A percentile compares a stretch with the other conserved stretches of the same genome.
Evolutionary conservation across 2,797 vertebrate species (phyloP).

Genomic region (Typhlichthys eigenmanni): DNA sequence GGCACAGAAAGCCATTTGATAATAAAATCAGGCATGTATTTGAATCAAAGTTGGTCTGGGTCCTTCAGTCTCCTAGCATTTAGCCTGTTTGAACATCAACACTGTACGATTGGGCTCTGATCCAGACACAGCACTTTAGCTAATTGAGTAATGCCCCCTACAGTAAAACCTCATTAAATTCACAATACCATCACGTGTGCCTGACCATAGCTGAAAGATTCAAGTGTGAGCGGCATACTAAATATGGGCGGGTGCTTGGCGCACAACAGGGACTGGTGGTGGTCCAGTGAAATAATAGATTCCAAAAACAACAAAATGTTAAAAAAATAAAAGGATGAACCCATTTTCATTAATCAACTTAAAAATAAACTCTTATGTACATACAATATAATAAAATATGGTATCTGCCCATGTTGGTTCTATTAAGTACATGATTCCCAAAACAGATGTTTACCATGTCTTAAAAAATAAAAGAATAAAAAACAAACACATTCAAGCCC

Average conservation of each 20-base stretch:
- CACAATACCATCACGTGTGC: slow-evolving; percentile 58
- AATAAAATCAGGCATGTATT: slow-evolving; percentile 35
- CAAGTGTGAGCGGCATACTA: slow-evolving; percentile 52
- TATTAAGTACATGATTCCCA: slow-evolving; percentile 14
- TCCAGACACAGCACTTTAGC: slow-evolving; percentile 66
- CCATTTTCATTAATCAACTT: not conserved
- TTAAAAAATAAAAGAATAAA: slow-evolving; percentile 3
- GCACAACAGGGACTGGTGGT: not conserved
- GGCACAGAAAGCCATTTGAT: slow-evolving; percentile 33
- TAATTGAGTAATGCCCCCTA: slow-evolving; percentile 67
- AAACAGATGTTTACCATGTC: slow-evolving; percentile 36
- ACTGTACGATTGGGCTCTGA: slow-evolving; percentile 33
- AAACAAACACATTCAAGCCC: slow-evolving; percentile 4
- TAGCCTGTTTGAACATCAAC: slow-evolving; percentile 38
- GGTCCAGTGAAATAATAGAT: slow-evolving; percentile 19
- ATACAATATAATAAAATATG: too few relatives aligned
- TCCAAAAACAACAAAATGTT: not conserved
- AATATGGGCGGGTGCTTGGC: slow-evolving; percentile 21
- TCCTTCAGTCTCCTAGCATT: slow-evolving; percentile 28
- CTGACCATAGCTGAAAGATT: slow-evolving; percentile 51
- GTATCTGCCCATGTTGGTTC: not conserved
- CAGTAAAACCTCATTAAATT: slow-evolving; percentile 72
- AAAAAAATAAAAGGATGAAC: not conserved
- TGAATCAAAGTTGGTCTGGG: slow-evolving; percentile 25
- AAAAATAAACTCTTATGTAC: not conserved